These are phyloP conservation scores for Hydrotaea cyrtoneurina DNA, from an alignment of 2,888 invertebrate species.

Conservation along the genomic window DNA sequence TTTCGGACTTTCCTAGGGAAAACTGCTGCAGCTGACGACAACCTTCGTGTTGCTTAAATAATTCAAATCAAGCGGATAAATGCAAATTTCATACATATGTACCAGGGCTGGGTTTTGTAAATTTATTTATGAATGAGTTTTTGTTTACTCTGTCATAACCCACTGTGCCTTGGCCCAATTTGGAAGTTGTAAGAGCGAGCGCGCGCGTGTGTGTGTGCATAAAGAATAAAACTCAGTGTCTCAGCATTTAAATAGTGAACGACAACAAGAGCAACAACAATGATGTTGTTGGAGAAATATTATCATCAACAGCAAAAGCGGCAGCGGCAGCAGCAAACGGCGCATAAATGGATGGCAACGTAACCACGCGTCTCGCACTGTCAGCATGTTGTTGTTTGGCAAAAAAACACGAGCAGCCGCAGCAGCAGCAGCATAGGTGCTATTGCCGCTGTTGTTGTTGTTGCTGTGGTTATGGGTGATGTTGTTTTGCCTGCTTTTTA, in stretches of 20 bases:
- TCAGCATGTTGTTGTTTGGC: conserved; percentile 44
- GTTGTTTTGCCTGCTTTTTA: conserved; percentile 13
- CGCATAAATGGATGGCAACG: conserved; percentile 12
- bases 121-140: conserved; percentile 21
- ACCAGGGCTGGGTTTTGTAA: neutral
- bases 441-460: conserved; percentile 26
- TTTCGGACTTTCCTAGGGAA: too few relatives aligned
- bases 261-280: conserved; percentile 21
- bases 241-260: conserved; percentile 59
- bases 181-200: conserved; percentile 17
- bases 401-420: conserved; percentile 9
- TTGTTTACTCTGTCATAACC: conserved; percentile 49
- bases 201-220: conserved; percentile 1
- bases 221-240: conserved; percentile 45
- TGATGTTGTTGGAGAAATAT: conserved; percentile 21
- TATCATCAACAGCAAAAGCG: conserved; percentile 26
- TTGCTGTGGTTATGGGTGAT: neutral
- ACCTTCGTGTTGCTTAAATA: too few relatives aligned
- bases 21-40: too few relatives aligned
- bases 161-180: conserved; percentile 66
- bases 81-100: too few relatives aligned
- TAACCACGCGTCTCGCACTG: conserved; percentile 51
- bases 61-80: too few relatives aligned
- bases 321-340: neutral
- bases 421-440: conserved; percentile 13